phyloP scores from a whole-genome alignment of 2,113 vertebrate species.

The Turdus rufiventris region DNA sequence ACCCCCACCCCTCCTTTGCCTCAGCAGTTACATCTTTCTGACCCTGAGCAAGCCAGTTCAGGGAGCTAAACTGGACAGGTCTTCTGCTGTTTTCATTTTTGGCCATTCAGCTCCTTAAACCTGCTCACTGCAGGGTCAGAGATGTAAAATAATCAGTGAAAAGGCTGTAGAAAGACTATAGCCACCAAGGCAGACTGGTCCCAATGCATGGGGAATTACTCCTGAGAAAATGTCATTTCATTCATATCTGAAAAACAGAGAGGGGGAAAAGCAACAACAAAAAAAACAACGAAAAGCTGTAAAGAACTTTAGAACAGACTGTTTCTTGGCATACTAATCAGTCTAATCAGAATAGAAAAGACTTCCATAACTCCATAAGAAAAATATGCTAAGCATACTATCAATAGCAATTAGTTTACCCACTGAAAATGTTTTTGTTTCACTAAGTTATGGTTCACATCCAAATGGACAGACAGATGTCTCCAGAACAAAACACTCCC shows the following conservation, averaged over 20 bases:
- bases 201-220: background rate
- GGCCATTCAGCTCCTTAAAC: background rate
- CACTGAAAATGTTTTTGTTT: background rate
- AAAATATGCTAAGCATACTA: background rate
- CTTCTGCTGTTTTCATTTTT: background rate
- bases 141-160: background rate
- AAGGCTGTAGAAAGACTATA: background rate
- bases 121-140: background rate
- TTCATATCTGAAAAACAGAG: background rate
- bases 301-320: background rate
- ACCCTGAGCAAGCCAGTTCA: background rate
- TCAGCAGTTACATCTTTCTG: background rate
- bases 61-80: background rate
- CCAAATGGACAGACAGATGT: background rate
- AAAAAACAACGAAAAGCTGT: background rate
- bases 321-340: background rate
- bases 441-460: background rate
- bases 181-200: background rate
- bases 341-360: background rate
- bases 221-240: background rate
- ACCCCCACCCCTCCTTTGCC: background rate
- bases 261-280: fast-evolving
- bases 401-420: background rate
- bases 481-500: background rate
- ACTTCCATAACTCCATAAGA: background rate